phyloP scores from a whole-genome alignment of 2,113 vertebrate species.

The Melanerpes formicivorus region DNA sequence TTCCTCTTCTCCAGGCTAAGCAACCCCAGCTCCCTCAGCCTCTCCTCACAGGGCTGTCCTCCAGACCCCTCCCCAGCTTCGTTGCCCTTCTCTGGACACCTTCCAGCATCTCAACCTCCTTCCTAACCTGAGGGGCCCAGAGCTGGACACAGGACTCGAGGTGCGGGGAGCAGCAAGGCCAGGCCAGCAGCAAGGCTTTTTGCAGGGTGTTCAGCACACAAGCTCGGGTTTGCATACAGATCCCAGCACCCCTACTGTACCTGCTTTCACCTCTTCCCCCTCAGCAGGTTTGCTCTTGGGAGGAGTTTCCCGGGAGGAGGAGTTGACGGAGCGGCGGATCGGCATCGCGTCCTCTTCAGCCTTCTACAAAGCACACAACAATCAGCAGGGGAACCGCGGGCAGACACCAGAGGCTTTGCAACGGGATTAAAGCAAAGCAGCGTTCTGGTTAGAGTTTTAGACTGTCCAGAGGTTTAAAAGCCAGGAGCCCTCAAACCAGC shows the following conservation, averaged over 20 bases:
- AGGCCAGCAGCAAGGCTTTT: not conserved
- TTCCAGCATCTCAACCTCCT: too few species aligned
- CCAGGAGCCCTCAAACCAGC: slow-evolving; percentile 24
- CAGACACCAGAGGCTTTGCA: not conserved
- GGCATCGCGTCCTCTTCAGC: slow-evolving; percentile 87
- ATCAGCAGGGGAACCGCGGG: slow-evolving; percentile 29
- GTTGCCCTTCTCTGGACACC: too few species aligned
- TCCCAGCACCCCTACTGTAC: not conserved
- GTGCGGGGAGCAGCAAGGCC: too few species aligned
- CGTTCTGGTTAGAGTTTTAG: slow-evolving; percentile 42
- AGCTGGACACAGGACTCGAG: too few species aligned
- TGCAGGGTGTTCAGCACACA: not conserved
- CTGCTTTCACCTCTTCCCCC: slow-evolving; percentile 81
- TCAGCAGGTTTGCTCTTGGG: slow-evolving; percentile 84
- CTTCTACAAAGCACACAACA: slow-evolving; percentile 55
- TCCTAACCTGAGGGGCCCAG: too few species aligned
- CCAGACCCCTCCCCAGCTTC: too few species aligned
- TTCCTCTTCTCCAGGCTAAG: too few species aligned
- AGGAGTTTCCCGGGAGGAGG: slow-evolving; percentile 87
- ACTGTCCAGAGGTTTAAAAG: not conserved
- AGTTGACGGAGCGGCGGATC: slow-evolving; percentile 89
- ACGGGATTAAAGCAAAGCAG: slow-evolving; percentile 55
- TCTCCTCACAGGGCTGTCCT: too few species aligned
- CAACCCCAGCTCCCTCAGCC: too few species aligned
- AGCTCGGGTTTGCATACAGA: accelerated